Base-by-base conservation (phyloP, 1,140 invertebrate species). In the Drosophila repleta region DNA sequence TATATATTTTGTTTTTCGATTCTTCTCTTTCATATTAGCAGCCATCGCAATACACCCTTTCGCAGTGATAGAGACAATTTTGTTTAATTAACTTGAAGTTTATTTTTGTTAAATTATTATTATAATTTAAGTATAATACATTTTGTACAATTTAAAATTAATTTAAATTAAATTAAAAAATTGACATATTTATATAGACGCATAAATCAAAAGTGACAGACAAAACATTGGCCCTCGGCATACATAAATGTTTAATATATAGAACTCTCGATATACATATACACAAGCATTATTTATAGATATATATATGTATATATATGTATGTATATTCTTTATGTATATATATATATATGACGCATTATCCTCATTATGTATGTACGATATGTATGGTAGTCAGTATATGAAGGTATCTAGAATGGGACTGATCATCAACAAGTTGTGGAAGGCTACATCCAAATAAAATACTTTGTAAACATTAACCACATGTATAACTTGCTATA, bases 41-140 rank as follows among this genome's bases (percentile, higher is more conserved):
- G 21, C 21, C 21, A 24, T 24, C 21, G 2, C 21, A 24, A 68
- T 62, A 74, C 64, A 72, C 52, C 37, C 62, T 62, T 68, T 53
- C 21, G 55, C 10, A 53, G 24, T 63, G 18, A 53, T 11, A 39
- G 48, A 67, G 21, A 21, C 46, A 61, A 55, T 51, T 15, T 61
- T 37, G 45, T 72, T 76, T 65, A 63, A 79, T 70, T 83, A 76
- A 88, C 76, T 88, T 88, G 69, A 71, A 79, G 83, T 88, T 88
- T 73, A 83, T 76, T 85, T 61, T 73, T 60, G 69, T 85, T 73
- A 85, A 78, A 87, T 72, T 88, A 87, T 80, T 65, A 70, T 87
- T 87, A 88, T 79, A 88, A 88, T 88, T 88, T 88, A 88, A 83
- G 76, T 88, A 88, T 88, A 88, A 88, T 88, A 88, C 83, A 88